Base-by-base conservation (phyloP, 2,888 invertebrate genomes). In the Aspidiotus rigidus region DNA sequence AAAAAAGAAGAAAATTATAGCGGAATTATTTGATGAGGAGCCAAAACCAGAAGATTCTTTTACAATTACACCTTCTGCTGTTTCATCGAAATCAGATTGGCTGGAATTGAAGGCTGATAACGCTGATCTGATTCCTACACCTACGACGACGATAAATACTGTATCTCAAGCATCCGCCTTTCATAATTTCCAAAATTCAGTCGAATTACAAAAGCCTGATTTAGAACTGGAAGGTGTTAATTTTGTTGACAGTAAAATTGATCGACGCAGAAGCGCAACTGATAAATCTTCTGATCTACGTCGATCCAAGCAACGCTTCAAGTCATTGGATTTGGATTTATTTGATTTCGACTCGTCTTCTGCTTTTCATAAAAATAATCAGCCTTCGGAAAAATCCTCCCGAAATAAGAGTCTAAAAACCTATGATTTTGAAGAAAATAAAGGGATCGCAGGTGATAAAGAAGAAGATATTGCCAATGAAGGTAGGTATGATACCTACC, bases 1-100 rank as follows among this genome's bases (percentile, higher is more conserved):
- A n/a, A 56, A 49, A 13, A 69, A 69, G 42, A 69, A 69, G 39
- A 44, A 56, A 69, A 63, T 69, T 39, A 40, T 69, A 9, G 69
- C 28, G 7, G 69, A 69, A 49, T 55, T 69, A 44, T 69, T 69
- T 15, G 28, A 28, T 28, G 49, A 49, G n/a, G 49, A 49, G 6
- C 49, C 49, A 49, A n/a, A 13, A 49, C 10, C 10, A 6, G n/a
- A 11, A 11, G 49, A 49, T 13, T 11, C 10, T 13, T 13, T 13
- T 11, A 2, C 49, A n/a, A n/a, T n/a, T 6, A n/a, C 6, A 49
- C 10, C 10, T 3, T 13, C 49, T 49, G n/a, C 49, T 13, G 49
- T 6, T 13, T 6, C 49, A 49, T 13, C 11, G 3, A 49, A 49
- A 49, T 49, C 49, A 49, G 49, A 49, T 49, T 49, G 49, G 49